Evolutionary conservation across 2,113 vertebrate genomes (phyloP).

Genomic region (Peromyscus leucopus): DNA sequence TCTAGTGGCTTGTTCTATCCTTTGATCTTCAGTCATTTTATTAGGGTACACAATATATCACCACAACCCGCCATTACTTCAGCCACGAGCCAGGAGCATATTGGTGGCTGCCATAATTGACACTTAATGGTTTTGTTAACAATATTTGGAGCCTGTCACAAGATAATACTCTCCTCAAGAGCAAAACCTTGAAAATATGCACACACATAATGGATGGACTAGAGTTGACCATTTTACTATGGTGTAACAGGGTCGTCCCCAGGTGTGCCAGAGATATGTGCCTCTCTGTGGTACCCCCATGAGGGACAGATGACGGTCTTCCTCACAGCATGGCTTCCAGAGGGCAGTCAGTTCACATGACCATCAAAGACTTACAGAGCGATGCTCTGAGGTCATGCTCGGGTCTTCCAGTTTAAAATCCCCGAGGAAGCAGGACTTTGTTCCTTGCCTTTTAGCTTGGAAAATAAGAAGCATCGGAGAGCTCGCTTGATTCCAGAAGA

Average conservation of each 20-base stretch:
- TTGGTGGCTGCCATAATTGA: not conserved
- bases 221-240: not conserved
- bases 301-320: not conserved
- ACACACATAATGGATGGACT: not conserved
- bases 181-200: not conserved
- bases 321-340: not conserved
- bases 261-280: not conserved
- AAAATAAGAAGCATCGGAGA: slow-evolving; percentile 34
- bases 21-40: no score
- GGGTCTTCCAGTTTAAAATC: slow-evolving; percentile 15
- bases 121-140: not conserved
- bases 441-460: slow-evolving; percentile 35
- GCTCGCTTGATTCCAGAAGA: not conserved
- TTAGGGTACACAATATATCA: no score
- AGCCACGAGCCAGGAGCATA: not conserved
- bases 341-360: not conserved
- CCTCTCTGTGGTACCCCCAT: not conserved
- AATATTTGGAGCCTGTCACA: not conserved
- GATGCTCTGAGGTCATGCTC: not conserved
- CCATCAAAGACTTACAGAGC: not conserved
- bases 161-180: not conserved
- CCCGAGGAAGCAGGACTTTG: not conserved
- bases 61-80: not conserved
- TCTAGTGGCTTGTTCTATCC: no score
- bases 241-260: not conserved